Evolutionary conservation across 1,140 invertebrate species (phyloP), one percentile per base, ranked within the genome.

Genomic region (Panagrolaimus sp.): DNA sequence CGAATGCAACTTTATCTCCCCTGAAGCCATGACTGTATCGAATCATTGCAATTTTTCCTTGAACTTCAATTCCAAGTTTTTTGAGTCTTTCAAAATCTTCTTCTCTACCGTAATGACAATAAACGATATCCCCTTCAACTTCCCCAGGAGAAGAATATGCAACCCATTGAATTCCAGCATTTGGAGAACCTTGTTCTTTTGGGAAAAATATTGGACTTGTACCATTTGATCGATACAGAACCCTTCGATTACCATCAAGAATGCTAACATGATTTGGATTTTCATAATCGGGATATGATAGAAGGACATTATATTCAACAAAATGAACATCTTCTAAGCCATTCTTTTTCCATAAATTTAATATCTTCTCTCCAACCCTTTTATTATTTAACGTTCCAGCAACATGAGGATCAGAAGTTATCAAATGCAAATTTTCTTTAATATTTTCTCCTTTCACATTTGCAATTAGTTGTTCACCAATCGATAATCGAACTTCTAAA

Each of bases 311-410:
- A 67, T 81, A 81, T 46, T 72, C 46, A 12, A 68, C 64, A 28
- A 78, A 72, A 21, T 80, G 79, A 9, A 82, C 80, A 66, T 82
- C 71, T 74, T 83, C 75, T 0, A 82, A 47, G 9, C 82, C 81
- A 43, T 72, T 71, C 21, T 69, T 58, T 14, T 68, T 46, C 75
- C 77, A 83, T 24, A 73, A 69, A 12, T 69, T 66, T 1, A 67
- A 69, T 63, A 82, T 82, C 24, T 71, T 78, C n/a, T 82, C 70
- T n/a, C 81, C 79, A 5, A 81, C 77, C 43, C 72, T 46, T 17
- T 70, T 65, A 58, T 82, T 82, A 2, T 69, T 78, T 28, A 72
- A 58, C 1, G 74, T 83, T 12, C 80, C 80, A 8, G 80, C 81
- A 26, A 76, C 66, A 71, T 82, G 80, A 4, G 80, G 79, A 15